A percentile compares a stretch with the other conserved stretches of the same genome.
Conservation (phyloP, 2,113 vertebrate species). For the Carassius gibelio region DNA sequence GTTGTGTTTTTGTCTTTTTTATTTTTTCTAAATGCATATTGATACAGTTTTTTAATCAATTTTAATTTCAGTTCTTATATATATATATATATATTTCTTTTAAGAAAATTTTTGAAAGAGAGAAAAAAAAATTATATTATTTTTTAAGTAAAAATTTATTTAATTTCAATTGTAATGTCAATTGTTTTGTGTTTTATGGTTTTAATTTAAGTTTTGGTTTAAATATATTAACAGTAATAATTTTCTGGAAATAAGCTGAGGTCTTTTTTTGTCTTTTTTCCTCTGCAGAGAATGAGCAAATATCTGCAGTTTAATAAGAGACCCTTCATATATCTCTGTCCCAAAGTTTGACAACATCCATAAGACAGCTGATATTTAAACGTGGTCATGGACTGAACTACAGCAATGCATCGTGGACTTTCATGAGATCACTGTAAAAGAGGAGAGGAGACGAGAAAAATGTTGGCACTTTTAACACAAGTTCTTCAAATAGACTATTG, state of each 20-base stretch:
- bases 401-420: not conserved
- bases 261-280: slow-evolving; percentile 38
- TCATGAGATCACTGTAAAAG: slow-evolving; percentile 45
- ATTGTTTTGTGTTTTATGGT: too few relatives aligned
- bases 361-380: not conserved
- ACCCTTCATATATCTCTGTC: not conserved
- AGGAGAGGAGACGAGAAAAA: not conserved
- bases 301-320: slow-evolving; percentile 90
- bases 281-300: slow-evolving; percentile 89
- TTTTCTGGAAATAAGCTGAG: not conserved
- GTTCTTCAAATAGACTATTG: not conserved
- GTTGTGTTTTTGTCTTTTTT: too few relatives aligned
- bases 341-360: not conserved
- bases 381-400: not conserved
- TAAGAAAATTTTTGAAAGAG: too few relatives aligned
- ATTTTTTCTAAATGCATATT: too few relatives aligned
- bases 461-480: slow-evolving; percentile 51
- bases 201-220: too few relatives aligned
- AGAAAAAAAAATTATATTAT: too few relatives aligned
- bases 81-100: too few relatives aligned
- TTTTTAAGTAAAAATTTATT: too few relatives aligned
- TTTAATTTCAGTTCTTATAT: too few relatives aligned
- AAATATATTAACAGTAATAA: too few relatives aligned
- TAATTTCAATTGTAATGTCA: too few relatives aligned
- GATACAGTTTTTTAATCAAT: too few relatives aligned